Conservation (phyloP, 2,113 vertebrate species). For the Acanthochromis polyacanthus region DNA sequence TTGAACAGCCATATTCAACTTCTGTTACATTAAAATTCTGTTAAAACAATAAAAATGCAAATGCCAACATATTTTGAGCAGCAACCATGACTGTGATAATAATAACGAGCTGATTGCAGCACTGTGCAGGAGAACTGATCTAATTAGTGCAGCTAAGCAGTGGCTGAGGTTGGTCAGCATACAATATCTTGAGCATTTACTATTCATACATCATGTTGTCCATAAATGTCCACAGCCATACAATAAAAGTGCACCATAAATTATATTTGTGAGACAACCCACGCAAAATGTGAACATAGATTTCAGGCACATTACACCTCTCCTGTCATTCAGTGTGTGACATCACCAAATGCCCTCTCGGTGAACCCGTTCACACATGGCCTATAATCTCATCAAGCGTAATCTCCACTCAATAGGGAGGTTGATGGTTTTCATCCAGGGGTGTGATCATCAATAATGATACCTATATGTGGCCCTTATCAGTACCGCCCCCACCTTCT, state of each 20-base stretch:
- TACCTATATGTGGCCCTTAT: conserved; percentile 33
- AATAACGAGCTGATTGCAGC: too few relatives aligned
- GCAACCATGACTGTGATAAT: too few relatives aligned
- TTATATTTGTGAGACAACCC: not conserved
- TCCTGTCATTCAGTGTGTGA: not conserved
- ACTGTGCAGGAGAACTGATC: too few relatives aligned
- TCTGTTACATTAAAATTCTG: too few relatives aligned
- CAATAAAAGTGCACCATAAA: not conserved
- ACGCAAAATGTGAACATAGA: not conserved
- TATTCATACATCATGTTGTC: not conserved
- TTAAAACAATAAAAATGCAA: too few relatives aligned
- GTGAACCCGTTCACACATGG: conserved; percentile 54
- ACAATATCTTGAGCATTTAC: not conserved
- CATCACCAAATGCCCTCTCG: conserved; percentile 38
- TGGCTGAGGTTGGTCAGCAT: not conserved
- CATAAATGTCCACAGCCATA: not conserved
- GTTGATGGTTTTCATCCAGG: conserved; percentile 62
- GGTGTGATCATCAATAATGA: conserved; percentile 51
- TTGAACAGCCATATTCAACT: too few relatives aligned
- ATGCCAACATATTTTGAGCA: too few relatives aligned
- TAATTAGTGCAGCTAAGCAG: not conserved
- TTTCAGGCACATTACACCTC: not conserved
- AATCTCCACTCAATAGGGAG: conserved; percentile 50
- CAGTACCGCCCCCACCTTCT: conserved; percentile 25
- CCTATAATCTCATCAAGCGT: conserved; percentile 32